Base-by-base conservation (phyloP, 30 jellyfish, hydroid and myxozoan genomes). In the Phacellophora camtschatica region DNA sequence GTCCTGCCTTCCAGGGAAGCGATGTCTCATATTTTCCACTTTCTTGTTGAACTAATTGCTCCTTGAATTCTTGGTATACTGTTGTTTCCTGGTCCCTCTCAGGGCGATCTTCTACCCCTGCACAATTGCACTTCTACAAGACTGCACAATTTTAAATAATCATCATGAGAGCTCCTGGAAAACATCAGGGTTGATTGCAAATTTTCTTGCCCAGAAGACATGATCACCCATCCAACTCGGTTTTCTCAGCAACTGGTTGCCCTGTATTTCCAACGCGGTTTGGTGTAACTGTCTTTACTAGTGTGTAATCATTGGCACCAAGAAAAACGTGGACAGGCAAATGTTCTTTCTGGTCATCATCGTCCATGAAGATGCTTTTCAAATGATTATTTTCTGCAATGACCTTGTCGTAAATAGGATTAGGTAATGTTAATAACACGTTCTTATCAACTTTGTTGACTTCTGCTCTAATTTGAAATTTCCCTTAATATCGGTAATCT, bases 1-100 rank as follows among this genome's bases (percentile, higher is more conserved):
- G 81, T 19, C 22, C 66, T 23, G 65, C 58, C 68, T 74, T 56
- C 91, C 85, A 70, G 9, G 78, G 76, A 9, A 70, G 58, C 15
- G 57, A 35, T 36, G 74, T 74, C 50, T 43, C 59, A 46, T 88
- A 70, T 65, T 55, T 67, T 28, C 96, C 96, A 34, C 69, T 75
- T 7, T 29, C 31, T 65, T 65, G 35, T 35, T 67, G 68, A 23
- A 25, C 19, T 27, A 66, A 72, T 62, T 88, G 96, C 37, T 76
- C 95, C 48, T 76, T 90, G 58, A 74, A 84, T 12, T 89, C 85
- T 50, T 83, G 57, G 51, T 71, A 84, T 5, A 83, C 93, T n/a
- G n/a, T n/a, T 24, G 64, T 45, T 13, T 6, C 59, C 28, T 89
- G 87, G 61, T 70, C 95, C 4, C 94, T 80, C 58, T 89, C 89